Base-by-base conservation (phyloP, 64 coral and sea anemone species). In the Montipora sp. region DNA sequence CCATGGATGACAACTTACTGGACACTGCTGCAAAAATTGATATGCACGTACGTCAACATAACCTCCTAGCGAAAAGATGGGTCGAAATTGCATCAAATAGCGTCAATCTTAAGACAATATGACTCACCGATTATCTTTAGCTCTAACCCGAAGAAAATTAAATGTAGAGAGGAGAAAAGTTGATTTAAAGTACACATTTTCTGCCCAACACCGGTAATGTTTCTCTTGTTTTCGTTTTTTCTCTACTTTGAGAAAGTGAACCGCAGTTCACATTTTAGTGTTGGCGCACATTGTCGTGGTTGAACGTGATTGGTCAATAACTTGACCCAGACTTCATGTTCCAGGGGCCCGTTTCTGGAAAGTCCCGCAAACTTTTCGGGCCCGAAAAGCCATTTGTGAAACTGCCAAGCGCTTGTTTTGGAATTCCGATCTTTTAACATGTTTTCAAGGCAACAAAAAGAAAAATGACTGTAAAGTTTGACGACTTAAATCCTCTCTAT, bases 1-100 rank as follows among this genome's bases (percentile, higher is more conserved):
- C 92, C 61, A 91, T 77, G 87, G 92, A 75, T 55, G 94, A 94
- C 1, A 93, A 22, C 83, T 94, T 96, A 45, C 89, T 50, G 51
- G 90, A 80, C 21, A 76, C 81, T 7, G n/a, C 70, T 81, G 93
- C 47, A 96, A 93, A 45, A 84, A 61, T 81, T 59, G 9, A 63
- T 61, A 19, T 36, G 2, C 0, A 83, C 58, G 80, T 59, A 83
- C 80, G 59, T 83, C 80, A 83, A 47, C 80, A 44, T 5, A 67
- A 81, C 55, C 60, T 22, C 36, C 0, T 0, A 14, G 18, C 24
- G 13, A 85, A 85, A 72, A 47, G 61, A 46, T 71, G 4, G 7
- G 63, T 65, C 5, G 45, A 48, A 69, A 84, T 27, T 47, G 8
- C 36, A 27, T 59, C 16, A 13, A 7, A 85, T 20, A 21, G 14